phyloP scores from a whole-genome alignment of 2,113 vertebrate genomes.

The Typhlomys cinereus region DNA sequence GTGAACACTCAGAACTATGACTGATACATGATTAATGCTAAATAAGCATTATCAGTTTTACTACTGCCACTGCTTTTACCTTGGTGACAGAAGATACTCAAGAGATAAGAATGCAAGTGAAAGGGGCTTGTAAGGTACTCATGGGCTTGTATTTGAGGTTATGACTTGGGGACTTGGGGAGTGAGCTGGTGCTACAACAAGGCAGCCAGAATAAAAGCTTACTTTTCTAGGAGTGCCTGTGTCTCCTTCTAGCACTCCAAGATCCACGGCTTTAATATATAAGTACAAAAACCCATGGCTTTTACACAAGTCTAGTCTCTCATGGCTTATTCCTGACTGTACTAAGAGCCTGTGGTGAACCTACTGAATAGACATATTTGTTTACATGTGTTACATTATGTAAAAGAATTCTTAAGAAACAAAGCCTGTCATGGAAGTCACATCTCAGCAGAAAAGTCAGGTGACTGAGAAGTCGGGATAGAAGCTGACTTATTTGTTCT shows the following conservation, averaged over 20 bases:
- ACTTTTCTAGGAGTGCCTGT: not conserved
- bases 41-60: not conserved
- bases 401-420: not conserved
- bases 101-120: not conserved
- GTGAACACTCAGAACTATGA: not conserved
- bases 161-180: not conserved
- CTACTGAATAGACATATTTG: conserved; percentile 6
- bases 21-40: not conserved
- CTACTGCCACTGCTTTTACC: not conserved
- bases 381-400: not conserved
- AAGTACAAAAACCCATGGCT: no score
- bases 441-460: not conserved
- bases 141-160: not conserved
- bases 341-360: not conserved
- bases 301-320: not conserved
- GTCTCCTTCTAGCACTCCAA: not conserved
- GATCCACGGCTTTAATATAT: not conserved
- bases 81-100: not conserved
- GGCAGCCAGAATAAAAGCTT: not conserved
- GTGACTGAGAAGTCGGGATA: not conserved
- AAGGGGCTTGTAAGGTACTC: not conserved
- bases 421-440: not conserved
- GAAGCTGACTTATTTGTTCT: not conserved
- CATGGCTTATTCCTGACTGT: not conserved
- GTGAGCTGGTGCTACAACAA: not conserved